Evolutionary conservation across 2,797 vertebrate genomes (phyloP), one percentile per base, ranked within the genome.

Genomic region (Fratercula arctica): DNA sequence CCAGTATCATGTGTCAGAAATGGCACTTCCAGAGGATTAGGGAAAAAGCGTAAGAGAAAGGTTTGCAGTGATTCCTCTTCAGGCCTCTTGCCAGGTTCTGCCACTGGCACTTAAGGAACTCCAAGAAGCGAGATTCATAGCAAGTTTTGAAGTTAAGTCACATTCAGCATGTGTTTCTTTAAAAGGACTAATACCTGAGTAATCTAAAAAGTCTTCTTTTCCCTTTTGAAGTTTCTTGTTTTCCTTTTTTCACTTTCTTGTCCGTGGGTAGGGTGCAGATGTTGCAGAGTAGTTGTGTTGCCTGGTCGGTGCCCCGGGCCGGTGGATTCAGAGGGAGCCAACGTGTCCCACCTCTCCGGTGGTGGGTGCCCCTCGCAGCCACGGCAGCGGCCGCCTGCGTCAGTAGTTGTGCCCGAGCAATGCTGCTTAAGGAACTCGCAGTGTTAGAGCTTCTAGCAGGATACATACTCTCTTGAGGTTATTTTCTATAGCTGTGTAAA

Each of bases 1-100:
- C 73, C 48, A 31, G 29, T 66, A 24, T 86, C 67, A 15, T 70
- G 48, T 94, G 78, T 91, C 64, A 83, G 87, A 93, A 92, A 89
- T 57, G 45, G 45, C 60, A 45, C 75, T 85, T 81, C 39, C 12
- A 73, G 56, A 91, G 53, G 37, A 70, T 78, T 89, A 54, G 21
- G 48, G 19, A 2, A 68, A 57, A 77, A 68, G 24, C 7, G 2
- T 45, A 60, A 85, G 69, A 82, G 53, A 80, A 13, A 53, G 54
- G 39, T 69, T 92, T 0, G 3, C 31, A 50, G 51, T 74, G 64
- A 57, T 75, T 94, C 37, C 19, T 83, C 16, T 67, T 83, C 64
- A 77, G 4, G 50, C 81, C 45, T 82, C 43, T 82, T 88, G 80
- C 54, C 56, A 78, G 60, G 20, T 74, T 60, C 69, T 89, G 69